Percentiles rank a stretch among this genome's conserved stretches.
phyloP scores from a whole-genome alignment of 2,797 vertebrate species.

The Pangasius sanitwongsei region DNA sequence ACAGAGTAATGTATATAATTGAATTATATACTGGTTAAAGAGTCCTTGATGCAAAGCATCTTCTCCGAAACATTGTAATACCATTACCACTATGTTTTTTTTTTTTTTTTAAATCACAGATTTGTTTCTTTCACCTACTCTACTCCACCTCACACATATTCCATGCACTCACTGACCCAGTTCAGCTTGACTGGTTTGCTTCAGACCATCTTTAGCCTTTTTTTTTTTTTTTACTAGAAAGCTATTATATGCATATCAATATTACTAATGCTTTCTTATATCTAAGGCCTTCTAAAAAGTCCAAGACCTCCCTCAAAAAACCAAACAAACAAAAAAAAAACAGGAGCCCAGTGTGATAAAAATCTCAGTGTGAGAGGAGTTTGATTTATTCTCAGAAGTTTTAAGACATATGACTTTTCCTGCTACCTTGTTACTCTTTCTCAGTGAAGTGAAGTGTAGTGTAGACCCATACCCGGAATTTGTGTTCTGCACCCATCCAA shows the following conservation, averaged over 20 bases:
- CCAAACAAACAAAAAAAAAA: background rate
- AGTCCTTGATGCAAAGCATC: background rate
- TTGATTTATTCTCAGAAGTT: background rate
- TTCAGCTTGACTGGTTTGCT: background rate
- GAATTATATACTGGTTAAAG: background rate
- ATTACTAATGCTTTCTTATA: background rate
- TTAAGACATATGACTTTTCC: background rate
- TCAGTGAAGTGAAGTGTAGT: background rate
- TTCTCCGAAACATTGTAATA: background rate
- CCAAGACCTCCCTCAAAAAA: background rate
- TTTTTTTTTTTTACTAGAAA: background rate
- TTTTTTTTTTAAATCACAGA: background rate
- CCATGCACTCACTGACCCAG: background rate
- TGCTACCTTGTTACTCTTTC: background rate
- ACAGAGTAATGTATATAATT: background rate
- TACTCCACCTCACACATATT: background rate
- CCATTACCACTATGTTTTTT: background rate
- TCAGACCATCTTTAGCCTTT: background rate
- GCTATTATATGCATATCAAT: background rate
- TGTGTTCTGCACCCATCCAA: too few species aligned
- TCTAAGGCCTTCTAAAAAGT: background rate
- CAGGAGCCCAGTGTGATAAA: background rate
- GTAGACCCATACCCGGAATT: too few species aligned
- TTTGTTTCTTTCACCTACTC: background rate
- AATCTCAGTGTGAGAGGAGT: background rate